phyloP scores from a whole-genome alignment of 2,888 invertebrate genomes.

The Brenthis ino region DNA sequence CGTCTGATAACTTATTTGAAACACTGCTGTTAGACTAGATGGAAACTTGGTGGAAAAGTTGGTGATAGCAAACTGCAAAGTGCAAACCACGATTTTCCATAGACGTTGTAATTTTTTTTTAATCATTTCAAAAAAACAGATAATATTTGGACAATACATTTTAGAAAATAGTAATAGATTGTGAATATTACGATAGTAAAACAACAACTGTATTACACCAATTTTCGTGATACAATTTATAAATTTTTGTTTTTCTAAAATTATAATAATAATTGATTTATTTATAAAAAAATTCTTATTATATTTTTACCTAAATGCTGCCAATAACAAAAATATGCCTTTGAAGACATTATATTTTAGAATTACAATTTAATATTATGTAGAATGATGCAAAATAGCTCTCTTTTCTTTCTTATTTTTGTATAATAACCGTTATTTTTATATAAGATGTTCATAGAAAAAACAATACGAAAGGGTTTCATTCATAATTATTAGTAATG shows the following conservation, averaged over 20 bases:
- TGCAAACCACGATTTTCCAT: conserved; percentile 14
- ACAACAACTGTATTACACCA: no score
- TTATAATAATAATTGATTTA: no score
- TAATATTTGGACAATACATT: not conserved
- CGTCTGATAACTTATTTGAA: not conserved
- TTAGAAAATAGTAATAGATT: not conserved
- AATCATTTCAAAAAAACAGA: not conserved
- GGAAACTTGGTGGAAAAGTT: not conserved
- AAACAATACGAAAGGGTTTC: conserved; percentile 34
- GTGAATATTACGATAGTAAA: not conserved
- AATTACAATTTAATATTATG: not conserved
- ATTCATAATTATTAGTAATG: conserved; percentile 37
- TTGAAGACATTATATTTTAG: not conserved
- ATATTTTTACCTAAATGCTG: conserved; percentile 8
- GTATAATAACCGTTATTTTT: not conserved
- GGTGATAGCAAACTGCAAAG: no score
- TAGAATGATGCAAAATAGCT: no score
- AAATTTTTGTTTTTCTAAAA: no score
- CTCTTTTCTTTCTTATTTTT: not conserved
- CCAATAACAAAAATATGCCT: conserved; percentile 11
- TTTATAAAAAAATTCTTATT: no score
- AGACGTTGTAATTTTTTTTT: not conserved
- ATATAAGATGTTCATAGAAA: conserved; percentile 17
- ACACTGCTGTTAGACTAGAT: not conserved
- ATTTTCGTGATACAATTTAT: no score